Evolutionary conservation across 2,888 invertebrate species (phyloP), one percentile per base, ranked within the genome.

Genomic region (Glomeris marginata): DNA sequence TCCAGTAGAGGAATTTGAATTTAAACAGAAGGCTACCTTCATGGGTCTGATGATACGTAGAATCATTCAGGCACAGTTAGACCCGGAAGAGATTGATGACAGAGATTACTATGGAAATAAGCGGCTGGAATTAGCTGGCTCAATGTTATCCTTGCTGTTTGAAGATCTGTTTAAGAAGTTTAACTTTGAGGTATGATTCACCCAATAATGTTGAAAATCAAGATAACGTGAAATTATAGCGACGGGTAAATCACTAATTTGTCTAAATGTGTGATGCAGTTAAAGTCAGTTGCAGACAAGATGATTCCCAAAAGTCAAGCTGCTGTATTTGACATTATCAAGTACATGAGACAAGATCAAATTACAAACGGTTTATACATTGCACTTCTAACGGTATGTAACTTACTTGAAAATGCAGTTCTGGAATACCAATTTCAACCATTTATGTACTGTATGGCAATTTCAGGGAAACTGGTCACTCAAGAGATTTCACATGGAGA

Each of bases 31-130:
- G 8, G 18, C 41, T 2, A 5, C 3, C 20, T 57, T 61, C 62
- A 48, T 63, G 61, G 91, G 90, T 0, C 55, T 58, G 53, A 58
- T 76, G 77, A 1, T 99, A 99, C 66, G 99, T 99, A 74, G 98
- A 98, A 99, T 1, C 97, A 99, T 67, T 70, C 97, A 55, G 97
- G 97, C 46, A 84, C 97, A 13, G 72, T 98, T 52, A 68, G 69
- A 87, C 66, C 13, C 76, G 98, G n/a, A 75, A 97, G 56, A 97
- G 98, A 69, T 97, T 41, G 98, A 99, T 69, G 98, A 99, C 74
- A 79, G 98, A 64, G 98, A 99, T 95, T 98, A 99, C 69, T 97
- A 98, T 67, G 98, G 98, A 40, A 97, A 99, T 69, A 99, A 99
- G 67, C 77, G 98, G 59, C 73, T 99, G 49, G 98, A 99, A 72